Evolutionary conservation across 1,140 invertebrate species (phyloP).

Genomic region (Phenacoccus solenopsis): DNA sequence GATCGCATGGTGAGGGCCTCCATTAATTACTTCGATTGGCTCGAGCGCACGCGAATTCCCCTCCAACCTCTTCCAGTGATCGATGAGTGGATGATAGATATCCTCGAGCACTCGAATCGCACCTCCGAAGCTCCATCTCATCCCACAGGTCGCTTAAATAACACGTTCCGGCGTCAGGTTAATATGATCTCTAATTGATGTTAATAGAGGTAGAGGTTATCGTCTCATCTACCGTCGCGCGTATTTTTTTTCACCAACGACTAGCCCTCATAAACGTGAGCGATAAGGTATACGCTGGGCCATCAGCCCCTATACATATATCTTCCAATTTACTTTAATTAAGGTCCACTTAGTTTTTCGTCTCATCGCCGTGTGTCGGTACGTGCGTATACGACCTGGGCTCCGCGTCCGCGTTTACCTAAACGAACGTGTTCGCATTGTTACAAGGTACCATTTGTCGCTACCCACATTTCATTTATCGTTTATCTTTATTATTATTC

Average conservation of each 20-base stretch:
- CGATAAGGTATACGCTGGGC: neutral
- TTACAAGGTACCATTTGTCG: constrained; percentile 12
- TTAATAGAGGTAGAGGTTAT: constrained; percentile 14
- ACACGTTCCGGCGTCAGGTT: constrained; percentile 6
- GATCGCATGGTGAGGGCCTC: too few species aligned
- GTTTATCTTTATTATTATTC: constrained; percentile 17
- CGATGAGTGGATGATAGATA: too few species aligned
- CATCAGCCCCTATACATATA: constrained; percentile 12
- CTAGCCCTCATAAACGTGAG: constrained; percentile 7
- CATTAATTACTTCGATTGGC: too few species aligned
- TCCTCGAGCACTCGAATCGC: too few species aligned
- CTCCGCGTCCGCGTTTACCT: constrained; percentile 9
- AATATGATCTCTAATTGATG: constrained; percentile 9
- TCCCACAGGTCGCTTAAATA: too few species aligned
- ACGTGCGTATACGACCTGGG: neutral
- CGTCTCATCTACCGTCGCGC: neutral
- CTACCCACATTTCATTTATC: constrained; percentile 16
- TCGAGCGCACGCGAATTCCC: too few species aligned
- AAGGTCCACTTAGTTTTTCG: constrained; percentile 15
- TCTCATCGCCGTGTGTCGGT: neutral
- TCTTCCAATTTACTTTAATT: constrained; percentile 17
- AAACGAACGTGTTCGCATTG: neutral
- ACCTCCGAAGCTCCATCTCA: too few species aligned
- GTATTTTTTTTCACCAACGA: neutral
- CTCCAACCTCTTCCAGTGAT: too few species aligned